Evolutionary conservation across 2,797 vertebrate genomes (phyloP), one percentile per base, ranked within the genome.

Genomic region (Sebastes minor): DNA sequence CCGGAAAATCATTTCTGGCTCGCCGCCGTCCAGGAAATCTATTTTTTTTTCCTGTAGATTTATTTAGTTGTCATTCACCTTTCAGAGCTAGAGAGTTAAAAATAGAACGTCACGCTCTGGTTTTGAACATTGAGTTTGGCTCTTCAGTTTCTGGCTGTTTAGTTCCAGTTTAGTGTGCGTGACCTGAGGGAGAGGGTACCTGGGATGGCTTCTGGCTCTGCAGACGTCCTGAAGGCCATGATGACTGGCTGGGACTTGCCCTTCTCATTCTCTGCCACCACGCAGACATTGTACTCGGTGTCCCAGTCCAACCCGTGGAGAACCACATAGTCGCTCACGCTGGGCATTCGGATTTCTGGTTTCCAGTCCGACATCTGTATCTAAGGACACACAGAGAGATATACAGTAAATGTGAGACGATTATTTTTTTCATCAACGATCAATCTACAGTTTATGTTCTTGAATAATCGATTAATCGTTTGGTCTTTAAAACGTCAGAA

Each of bases 251-350:
- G 95, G 9, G 98, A 99, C 60, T 97, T 98, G 78, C 99, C 99
- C 90, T 97, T 97, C 90, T 97, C 94, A 92, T 99, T 99, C 92
- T 97, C 98, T 0, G 98, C 99, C 69, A 98, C 94, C 91, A 99
- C 98, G 0, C 88, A 94, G 38, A 99, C 95, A 9, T 96, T 96
- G 3, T 99, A 99, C 79, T 99, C 98, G 0, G 97, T 97, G 59
- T 99, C 97, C 98, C 98, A 99, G 11, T 98, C 97, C 87, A 99
- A 91, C 1, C 95, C 92, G 0, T 92, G 97, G 46, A 99, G 97
- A 84, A 97, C 89, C 23, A 97, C 91, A 1, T 98, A 94, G 70
- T 97, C 97, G 0, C 97, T 98, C 90, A 79, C 89, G 0, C 96
- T 97, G 0, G 98, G 96, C 67, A 97, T 85, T 23, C 95, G 92